phyloP scores from a whole-genome alignment of 2,113 vertebrate species.

The Vombatus ursinus region DNA sequence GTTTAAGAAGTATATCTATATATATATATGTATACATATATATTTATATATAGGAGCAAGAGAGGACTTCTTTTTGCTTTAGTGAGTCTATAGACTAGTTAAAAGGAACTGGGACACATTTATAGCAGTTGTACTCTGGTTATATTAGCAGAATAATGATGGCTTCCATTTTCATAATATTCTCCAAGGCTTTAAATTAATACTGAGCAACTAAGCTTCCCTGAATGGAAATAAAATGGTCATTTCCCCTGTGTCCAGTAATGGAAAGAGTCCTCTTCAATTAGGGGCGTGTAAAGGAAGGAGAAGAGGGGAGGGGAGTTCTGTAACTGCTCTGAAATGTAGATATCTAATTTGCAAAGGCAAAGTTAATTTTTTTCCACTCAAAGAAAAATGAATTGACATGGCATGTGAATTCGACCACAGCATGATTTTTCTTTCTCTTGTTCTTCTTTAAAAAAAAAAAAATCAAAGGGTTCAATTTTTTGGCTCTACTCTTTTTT shows the following conservation, averaged over 20 bases:
- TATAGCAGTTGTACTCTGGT: neutral
- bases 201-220: constrained; percentile 19
- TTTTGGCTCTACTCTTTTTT: neutral
- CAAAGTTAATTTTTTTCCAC: constrained; percentile 5
- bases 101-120: neutral
- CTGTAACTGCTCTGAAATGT: constrained; percentile 21
- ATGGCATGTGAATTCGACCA: neutral
- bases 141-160: constrained; percentile 5
- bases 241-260: neutral
- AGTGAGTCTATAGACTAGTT: neutral
- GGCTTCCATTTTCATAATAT: neutral
- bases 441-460: constrained; percentile 27
- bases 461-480: neutral
- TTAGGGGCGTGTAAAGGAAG: constrained; percentile 12
- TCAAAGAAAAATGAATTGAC: constrained; percentile 15
- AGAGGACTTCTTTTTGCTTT: constrained; percentile 3
- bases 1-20: constrained; percentile 22
- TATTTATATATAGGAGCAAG: neutral
- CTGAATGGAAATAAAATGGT: constrained; percentile 24
- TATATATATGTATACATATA: too few species aligned
- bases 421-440: constrained; percentile 6
- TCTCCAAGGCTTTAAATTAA: constrained; percentile 18
- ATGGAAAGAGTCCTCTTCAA: neutral
- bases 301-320: neutral
- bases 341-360: constrained; percentile 31